Conservation (phyloP, 2,113 vertebrate genomes). For the Lasiurus borealis region DNA sequence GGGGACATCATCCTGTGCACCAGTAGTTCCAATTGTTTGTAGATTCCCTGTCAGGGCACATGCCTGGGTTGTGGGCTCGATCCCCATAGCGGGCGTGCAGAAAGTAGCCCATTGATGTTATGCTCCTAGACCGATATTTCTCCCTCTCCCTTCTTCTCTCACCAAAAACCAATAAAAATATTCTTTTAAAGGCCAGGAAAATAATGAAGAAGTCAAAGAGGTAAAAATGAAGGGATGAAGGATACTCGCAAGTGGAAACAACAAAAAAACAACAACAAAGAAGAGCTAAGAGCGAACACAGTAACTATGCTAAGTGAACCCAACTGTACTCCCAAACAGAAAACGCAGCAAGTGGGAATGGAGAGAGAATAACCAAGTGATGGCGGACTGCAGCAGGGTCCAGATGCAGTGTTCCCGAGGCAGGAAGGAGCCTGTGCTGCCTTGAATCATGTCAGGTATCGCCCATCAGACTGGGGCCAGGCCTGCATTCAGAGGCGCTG, state of each 20-base stretch:
- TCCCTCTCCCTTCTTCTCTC: no score
- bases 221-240: neutral
- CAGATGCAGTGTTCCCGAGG: accelerated
- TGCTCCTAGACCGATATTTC: no score
- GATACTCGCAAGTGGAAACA: neutral
- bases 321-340: neutral
- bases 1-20: no score
- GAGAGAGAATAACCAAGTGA: no score
- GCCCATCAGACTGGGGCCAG: neutral
- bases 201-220: neutral
- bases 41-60: no score
- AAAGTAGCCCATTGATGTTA: no score
- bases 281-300: neutral
- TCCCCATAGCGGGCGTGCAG: no score
- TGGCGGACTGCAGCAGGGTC: no score
- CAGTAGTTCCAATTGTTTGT: no score
- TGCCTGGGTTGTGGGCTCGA: no score
- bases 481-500: neutral
- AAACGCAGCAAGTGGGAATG: neutral
- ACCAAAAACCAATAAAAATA: no score
- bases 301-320: neutral
- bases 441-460: neutral
- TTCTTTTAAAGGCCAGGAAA: neutral
- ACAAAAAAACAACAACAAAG: no score
- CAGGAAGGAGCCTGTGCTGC: neutral